Percentiles rank a stretch among this genome's conserved stretches.
These are phyloP conservation scores for Holacanthus passer DNA, from an alignment of 2,113 vertebrate genomes.

Conservation along the genomic window DNA sequence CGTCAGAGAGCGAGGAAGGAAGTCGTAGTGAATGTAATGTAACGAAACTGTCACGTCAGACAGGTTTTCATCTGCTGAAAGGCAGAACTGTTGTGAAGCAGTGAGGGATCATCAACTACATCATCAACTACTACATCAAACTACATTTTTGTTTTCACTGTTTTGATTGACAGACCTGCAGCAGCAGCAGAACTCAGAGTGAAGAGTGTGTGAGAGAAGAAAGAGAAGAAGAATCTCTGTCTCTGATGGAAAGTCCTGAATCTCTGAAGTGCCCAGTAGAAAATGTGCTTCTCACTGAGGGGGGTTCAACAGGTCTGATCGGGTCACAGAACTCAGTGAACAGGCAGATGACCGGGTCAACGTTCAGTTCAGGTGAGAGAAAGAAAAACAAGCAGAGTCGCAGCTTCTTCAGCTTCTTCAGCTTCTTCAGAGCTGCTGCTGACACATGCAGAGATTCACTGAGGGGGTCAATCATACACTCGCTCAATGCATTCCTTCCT, in stretches of 20 bases:
- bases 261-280: neutral
- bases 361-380: slow-evolving; percentile 60
- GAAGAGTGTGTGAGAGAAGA: too few species aligned
- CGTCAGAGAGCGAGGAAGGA: too few species aligned
- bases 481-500: slow-evolving; percentile 77
- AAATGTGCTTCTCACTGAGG: neutral
- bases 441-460: slow-evolving; percentile 68
- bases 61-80: too few species aligned
- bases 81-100: too few species aligned
- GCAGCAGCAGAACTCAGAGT: too few species aligned
- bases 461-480: slow-evolving; percentile 70
- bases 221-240: neutral
- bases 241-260: neutral
- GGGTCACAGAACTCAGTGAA: slow-evolving; percentile 63
- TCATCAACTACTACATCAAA: too few species aligned
- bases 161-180: too few species aligned
- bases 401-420: slow-evolving; percentile 41
- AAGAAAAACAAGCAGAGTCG: slow-evolving; percentile 69
- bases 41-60: too few species aligned
- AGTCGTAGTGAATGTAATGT: too few species aligned
- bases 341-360: slow-evolving; percentile 49
- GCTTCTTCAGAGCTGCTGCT: slow-evolving; percentile 37
- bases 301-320: slow-evolving; percentile 24
- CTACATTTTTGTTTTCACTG: too few species aligned
- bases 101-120: too few species aligned